These are phyloP conservation scores for Alligator mississippiensis DNA, from an alignment of 2,113 vertebrate species.

Conservation along the genomic window DNA sequence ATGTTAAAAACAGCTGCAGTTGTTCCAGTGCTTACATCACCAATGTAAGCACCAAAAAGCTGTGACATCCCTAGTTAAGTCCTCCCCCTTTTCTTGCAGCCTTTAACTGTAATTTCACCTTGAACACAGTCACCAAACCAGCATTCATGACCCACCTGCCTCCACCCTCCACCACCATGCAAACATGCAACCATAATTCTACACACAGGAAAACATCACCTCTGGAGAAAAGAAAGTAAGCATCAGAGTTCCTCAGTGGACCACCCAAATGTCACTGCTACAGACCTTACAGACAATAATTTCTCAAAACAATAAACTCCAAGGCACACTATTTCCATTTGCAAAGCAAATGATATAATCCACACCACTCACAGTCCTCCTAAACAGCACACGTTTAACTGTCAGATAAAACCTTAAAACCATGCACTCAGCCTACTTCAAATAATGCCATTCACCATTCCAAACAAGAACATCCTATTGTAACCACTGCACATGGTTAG, in stretches of 20 bases:
- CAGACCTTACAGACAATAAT: background rate
- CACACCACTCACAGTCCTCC: background rate
- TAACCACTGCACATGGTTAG: rapidly evolving
- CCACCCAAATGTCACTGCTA: background rate
- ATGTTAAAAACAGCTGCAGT: conserved; percentile 46
- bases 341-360: background rate
- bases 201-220: background rate
- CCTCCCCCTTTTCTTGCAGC: background rate
- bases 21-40: conserved; percentile 41
- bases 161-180: conserved; percentile 36
- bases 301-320: background rate
- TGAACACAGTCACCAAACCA: rapidly evolving
- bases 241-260: rapidly evolving
- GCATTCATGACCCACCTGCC: conserved; percentile 25
- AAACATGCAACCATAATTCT: background rate
- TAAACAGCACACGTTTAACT: background rate
- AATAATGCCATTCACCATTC: rapidly evolving
- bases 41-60: conserved; percentile 41
- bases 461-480: background rate
- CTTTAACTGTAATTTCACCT: background rate
- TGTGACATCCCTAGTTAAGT: background rate
- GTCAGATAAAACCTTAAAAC: background rate
- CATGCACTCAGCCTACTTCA: background rate
- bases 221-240: background rate
- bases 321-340: rapidly evolving